Percentiles rank a stretch among this genome's conserved stretches.
phyloP scores from a whole-genome alignment of 2,888 invertebrate genomes.

The Cerastis leucographa region DNA sequence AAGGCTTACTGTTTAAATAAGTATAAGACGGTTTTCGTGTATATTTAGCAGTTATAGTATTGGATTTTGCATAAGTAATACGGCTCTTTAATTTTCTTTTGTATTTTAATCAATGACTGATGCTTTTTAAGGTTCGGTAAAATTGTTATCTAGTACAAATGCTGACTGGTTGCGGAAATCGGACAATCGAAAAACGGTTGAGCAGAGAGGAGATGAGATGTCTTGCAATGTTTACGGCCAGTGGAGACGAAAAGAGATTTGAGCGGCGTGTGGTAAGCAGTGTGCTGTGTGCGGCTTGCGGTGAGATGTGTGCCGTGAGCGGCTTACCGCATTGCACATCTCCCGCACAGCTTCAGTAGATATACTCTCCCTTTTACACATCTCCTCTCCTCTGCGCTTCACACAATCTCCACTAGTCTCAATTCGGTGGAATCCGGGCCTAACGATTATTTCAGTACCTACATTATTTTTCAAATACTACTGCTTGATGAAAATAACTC shows the following conservation, averaged over 20 bases:
- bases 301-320: too few relatives aligned
- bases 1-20: slow-evolving; percentile 37
- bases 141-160: not conserved
- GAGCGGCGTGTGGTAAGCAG: too few relatives aligned
- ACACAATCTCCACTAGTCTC: too few relatives aligned
- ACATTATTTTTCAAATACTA: not conserved
- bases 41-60: slow-evolving; percentile 18
- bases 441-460: not conserved
- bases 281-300: too few relatives aligned
- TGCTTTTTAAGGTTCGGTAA: not conserved
- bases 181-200: not conserved
- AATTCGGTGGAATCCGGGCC: too few relatives aligned
- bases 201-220: too few relatives aligned
- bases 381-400: too few relatives aligned
- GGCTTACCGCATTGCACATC: too few relatives aligned
- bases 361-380: too few relatives aligned
- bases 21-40: slow-evolving; percentile 33
- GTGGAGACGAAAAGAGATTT: too few relatives aligned
- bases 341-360: too few relatives aligned
- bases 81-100: not conserved
- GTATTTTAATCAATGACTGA: not conserved
- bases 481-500: not conserved
- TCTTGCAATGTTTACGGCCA: too few relatives aligned
- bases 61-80: not conserved
- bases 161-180: not conserved